Base-by-base conservation (phyloP, 2,888 invertebrate genomes). In the Nomada ferruginata region DNA sequence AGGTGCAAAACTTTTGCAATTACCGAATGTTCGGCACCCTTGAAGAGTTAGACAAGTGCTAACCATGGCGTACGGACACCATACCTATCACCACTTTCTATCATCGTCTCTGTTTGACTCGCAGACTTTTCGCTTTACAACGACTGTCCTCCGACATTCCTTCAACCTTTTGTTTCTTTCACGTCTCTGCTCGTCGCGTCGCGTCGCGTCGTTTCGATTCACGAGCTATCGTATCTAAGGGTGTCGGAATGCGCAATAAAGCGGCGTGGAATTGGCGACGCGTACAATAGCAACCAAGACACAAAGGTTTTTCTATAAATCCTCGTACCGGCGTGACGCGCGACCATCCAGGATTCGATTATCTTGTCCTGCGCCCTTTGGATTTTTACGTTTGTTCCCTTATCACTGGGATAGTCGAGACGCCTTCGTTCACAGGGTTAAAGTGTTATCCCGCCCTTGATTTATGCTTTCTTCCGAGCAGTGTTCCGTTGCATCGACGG, bases 1-100 rank as follows among this genome's bases (percentile, higher is more conserved):
- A 92, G 91, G 91, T 89, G 89, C 86, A 86, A 89, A 93, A 92
- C 91, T 93, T 93, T 92, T 81, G 92, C 92, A 93, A 93, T 93
- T 93, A 93, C 90, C 91, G 90, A 92, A 91, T 90, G 91, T 91
- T 91, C 88, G 90, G 88, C 91, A 92, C 91, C 91, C 92, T 92
- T 91, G 91, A 92, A 92, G 91, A 92, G 82, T 92, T 91, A 69
- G 77, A 53, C 87, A 89, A 92, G 90, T 90, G 87, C 84, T 83
- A 66, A 18, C 36, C 18, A 80, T 76, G 78, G 76, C 72, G 78
- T 84, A 86, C 74, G 76, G 71, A 68, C 82, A 76, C 69, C 60
- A 50, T 59, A 26, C 3, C 61, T 59, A 47, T 3, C n/a, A 15
- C 52, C 68, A 18, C 68, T 61, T 53, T 20, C 29, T 26, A 29